phyloP scores from a whole-genome alignment of 2,113 vertebrate species.

The Chunga burmeisteri region DNA sequence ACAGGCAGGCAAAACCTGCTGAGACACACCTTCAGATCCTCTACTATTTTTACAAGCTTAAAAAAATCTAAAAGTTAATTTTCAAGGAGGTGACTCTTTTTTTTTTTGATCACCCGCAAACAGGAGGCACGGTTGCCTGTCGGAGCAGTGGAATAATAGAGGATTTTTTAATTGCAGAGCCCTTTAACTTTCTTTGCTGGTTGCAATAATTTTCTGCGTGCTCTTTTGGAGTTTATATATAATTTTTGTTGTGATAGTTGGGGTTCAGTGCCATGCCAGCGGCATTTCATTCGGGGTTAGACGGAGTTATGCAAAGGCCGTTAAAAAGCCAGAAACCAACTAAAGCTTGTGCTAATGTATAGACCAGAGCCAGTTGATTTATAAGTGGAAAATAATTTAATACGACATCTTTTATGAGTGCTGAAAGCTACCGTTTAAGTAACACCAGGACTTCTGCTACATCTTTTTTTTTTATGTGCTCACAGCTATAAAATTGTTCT shows the following conservation, averaged over 20 bases:
- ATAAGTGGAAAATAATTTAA: conserved; percentile 37
- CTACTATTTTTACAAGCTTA: not conserved
- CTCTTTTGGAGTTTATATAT: not conserved
- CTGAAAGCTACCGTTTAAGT: conserved; percentile 42
- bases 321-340: not conserved
- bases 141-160: not conserved
- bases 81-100: not conserved
- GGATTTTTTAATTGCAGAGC: not conserved
- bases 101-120: not conserved
- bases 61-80: not conserved
- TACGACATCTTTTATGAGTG: not conserved
- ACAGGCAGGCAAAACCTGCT: not conserved
- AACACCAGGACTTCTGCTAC: not conserved
- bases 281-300: not conserved
- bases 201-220: not conserved
- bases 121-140: not conserved
- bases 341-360: not conserved
- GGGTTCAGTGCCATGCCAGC: not conserved
- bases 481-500: conserved; percentile 7
- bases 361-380: not conserved
- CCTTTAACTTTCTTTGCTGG: not conserved
- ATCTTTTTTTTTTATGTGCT: not conserved
- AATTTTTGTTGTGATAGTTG: not conserved
- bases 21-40: not conserved
- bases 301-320: not conserved